Percentiles rank a stretch among this genome's conserved stretches.
phyloP scores from a whole-genome alignment of 2,888 invertebrate species.

The Drymonia ruficornis region DNA sequence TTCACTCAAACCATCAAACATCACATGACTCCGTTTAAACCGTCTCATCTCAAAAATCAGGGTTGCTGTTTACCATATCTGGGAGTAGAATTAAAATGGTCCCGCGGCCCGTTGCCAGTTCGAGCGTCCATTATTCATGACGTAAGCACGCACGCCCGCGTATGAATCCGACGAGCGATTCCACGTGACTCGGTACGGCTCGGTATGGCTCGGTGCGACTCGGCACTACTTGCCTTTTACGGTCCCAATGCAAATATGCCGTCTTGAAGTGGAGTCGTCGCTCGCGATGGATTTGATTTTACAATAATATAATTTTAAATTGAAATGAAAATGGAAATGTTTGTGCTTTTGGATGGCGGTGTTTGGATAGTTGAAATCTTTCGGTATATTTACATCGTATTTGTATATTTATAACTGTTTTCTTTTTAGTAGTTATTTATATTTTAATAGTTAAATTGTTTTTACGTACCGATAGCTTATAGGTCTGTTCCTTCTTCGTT shows the following conservation, averaged over 20 bases:
- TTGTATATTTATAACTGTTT: no score
- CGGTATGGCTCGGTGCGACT: slow-evolving; percentile 29
- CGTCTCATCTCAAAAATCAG: not conserved
- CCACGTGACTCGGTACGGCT: slow-evolving; percentile 28
- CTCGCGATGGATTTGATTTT: slow-evolving; percentile 36
- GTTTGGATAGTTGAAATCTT: no score
- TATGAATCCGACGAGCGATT: slow-evolving; percentile 47
- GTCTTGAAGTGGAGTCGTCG: slow-evolving; percentile 22
- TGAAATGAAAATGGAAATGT: slow-evolving; percentile 17
- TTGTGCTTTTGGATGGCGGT: not conserved
- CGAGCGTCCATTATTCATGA: slow-evolving; percentile 54
- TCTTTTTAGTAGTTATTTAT: no score
- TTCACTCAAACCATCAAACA: no score
- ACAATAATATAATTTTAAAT: slow-evolving; percentile 34
- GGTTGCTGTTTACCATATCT: slow-evolving; percentile 11
- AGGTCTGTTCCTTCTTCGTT: no score
- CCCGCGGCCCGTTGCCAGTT: slow-evolving; percentile 26
- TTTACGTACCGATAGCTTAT: no score
- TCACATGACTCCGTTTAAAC: no score
- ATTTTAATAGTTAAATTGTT: no score
- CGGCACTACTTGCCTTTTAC: slow-evolving; percentile 47
- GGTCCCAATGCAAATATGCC: slow-evolving; percentile 50
- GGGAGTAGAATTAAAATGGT: slow-evolving; percentile 41
- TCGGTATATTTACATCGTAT: no score
- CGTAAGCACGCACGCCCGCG: slow-evolving; percentile 47